Base-by-base conservation (phyloP, 2,797 vertebrate genomes). In the Cichlasoma orientale region DNA sequence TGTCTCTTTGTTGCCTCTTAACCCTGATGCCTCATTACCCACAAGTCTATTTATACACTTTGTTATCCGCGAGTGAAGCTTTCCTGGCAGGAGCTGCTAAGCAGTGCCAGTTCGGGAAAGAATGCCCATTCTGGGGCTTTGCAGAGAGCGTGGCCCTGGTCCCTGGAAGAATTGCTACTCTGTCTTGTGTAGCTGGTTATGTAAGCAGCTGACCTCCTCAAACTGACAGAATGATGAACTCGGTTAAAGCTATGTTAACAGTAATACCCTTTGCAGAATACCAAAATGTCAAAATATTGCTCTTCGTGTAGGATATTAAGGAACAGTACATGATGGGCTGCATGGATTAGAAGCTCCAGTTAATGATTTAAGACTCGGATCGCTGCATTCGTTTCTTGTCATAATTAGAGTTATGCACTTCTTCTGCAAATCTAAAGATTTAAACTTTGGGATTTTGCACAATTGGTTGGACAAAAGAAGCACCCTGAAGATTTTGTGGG, bases 21-120 rank as follows among this genome's bases (percentile, higher is more conserved):
- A 73, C 80, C 66, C 72, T 25, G 83, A 85, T 68, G 82, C 82
- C 72, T 91, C 79, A 41, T 82, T 86, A 78, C 85, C 61, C 74
- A 2, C 61, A 6, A 58, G 74, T 90, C 89, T 94, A 93, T 94
- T 94, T 92, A 88, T 93, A 94, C 86, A 72, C 73, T 70, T 80
- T 81, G 84, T 90, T 91, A 92, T 90, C 90, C 66, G 38, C 59
- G 83, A 87, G 80, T 77, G 91, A 88, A 86, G 88, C 88, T 92
- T 92, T 93, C 91, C 93, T 91, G 92, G 89, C 90, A 87, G 88
- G 79, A 86, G 84, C 21, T 13, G 31, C 74, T 82, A 88, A 89
- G 86, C 9, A 27, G 75, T 90, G 88, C 86, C 88, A 89, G 79
- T 79, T 78, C 47, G 44, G 82, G 84, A 89, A 87, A 87, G 82